These are phyloP conservation scores for Bellardia pandia DNA, from an alignment of 2,888 invertebrate genomes.

Conservation along the genomic window DNA sequence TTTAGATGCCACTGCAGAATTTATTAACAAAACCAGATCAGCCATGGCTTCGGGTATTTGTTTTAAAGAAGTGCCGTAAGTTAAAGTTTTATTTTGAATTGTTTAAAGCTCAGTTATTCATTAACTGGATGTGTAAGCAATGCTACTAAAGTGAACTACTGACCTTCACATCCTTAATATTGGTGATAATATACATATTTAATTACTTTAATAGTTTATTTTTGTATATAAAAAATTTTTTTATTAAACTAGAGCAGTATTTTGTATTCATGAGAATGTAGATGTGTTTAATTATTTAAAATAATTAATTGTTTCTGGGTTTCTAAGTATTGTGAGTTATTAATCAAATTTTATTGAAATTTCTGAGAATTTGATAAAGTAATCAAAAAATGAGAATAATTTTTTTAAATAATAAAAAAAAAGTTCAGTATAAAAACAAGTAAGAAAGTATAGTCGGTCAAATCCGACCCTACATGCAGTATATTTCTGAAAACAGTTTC, in stretches of 20 bases:
- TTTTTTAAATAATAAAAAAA: neutral
- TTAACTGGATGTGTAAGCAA: slow-evolving; percentile 18
- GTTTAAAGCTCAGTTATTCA: neutral
- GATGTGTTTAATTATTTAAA: neutral
- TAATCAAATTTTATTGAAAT: slow-evolving; percentile 29
- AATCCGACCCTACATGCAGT: no score
- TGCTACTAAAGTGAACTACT: slow-evolving; percentile 39
- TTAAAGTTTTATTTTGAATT: slow-evolving; percentile 57
- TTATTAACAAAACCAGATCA: slow-evolving; percentile 82
- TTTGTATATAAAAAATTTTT: neutral
- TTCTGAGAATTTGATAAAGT: slow-evolving; percentile 30
- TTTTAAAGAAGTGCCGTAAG: slow-evolving; percentile 84
- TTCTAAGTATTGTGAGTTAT: neutral
- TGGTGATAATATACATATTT: slow-evolving; percentile 46
- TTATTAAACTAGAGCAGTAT: slow-evolving; percentile 6
- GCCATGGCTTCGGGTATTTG: slow-evolving; percentile 82
- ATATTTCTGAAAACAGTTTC: no score
- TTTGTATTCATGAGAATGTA: neutral
- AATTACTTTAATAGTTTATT: neutral
- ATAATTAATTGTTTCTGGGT: neutral
- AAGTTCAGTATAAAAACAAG: no score
- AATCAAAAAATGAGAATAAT: neutral
- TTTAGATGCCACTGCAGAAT: slow-evolving; percentile 81
- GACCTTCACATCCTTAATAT: slow-evolving; percentile 69
- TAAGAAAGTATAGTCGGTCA: no score